Base-by-base conservation (phyloP, 2,888 invertebrate species). In the Periphyllus acericola region DNA sequence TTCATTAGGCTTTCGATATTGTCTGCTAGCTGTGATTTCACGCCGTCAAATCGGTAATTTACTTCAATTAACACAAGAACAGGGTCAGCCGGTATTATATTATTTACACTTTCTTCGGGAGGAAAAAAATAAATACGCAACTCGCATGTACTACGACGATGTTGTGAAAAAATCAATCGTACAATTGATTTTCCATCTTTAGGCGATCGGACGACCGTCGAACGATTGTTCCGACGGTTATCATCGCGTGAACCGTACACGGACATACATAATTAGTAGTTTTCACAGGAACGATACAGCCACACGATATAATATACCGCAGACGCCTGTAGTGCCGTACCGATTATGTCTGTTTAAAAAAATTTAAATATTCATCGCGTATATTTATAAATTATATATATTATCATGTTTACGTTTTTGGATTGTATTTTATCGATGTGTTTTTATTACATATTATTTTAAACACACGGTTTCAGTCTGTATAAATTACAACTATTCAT, bases 1-100 rank as follows among this genome's bases (percentile, higher is more conserved):
- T 72, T 83, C 82, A 34, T 72, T 83, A 32, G 52, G 32, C 46
- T 72, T 83, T 83, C 82, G 82, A 71, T 83, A 72, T 83, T 83
- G 82, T 72, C 17, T 83, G 55, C 72, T 34, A 55, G 55, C 72
- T 34, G 78, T 60, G 74, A 75, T 83, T 83, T 83, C 74, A 75
- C 83, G 60, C 74, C 74, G 40, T 29, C 29, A 74, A 74, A 74
- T 60, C 55, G 74, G 74, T 60, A 83, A 83, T 74, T 83, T 83
- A 55, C 36, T 29, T 36, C 55, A 55, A 83, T 74, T 74, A 55
- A 60, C 19, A 14, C 55, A n/a, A 36, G 40, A 83, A 72, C 82
- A 60, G 74, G 83, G 83, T 74, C 60, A 74, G 81, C 17, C 40
- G 66, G 66, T 55, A 19, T 17, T 36, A 60, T 34, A 46, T 21